Conservation (phyloP, 2,113 vertebrate species). For the Cheirogaleus medius region DNA sequence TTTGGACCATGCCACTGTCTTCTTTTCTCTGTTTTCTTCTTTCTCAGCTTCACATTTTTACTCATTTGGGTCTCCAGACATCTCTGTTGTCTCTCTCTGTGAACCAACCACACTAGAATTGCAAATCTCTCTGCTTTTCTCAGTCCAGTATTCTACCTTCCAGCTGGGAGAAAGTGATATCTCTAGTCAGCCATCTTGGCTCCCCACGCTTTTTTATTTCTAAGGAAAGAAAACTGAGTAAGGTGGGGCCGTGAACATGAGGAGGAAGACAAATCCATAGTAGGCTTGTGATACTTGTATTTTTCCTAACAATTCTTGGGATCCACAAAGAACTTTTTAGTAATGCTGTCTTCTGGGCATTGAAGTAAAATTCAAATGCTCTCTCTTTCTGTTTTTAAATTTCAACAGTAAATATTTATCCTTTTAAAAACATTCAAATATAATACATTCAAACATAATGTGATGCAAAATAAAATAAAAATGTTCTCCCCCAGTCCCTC, state of each 20-base stretch:
- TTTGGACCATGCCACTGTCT: too few species aligned
- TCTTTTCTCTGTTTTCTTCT: too few species aligned
- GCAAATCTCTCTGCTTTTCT: too few species aligned
- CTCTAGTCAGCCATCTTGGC: too few species aligned
- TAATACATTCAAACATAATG: not conserved
- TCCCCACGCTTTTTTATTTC: not conserved
- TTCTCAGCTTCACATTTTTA: too few species aligned
- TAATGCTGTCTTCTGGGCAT: not conserved
- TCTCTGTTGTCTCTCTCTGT: too few species aligned
- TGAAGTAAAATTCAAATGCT: not conserved
- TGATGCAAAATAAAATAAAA: not conserved
- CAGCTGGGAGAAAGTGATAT: too few species aligned
- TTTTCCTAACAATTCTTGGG: not conserved
- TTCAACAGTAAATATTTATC: not conserved
- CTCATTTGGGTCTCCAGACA: too few species aligned
- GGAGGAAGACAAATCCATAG: not conserved
- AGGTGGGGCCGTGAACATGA: not conserved
- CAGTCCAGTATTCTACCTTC: too few species aligned
- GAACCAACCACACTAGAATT: too few species aligned
- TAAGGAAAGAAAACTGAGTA: not conserved
- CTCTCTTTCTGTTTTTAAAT: not conserved
- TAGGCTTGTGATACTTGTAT: not conserved
- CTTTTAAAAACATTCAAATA: not conserved
- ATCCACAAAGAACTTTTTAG: not conserved
- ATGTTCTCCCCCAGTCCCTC: not conserved